phyloP scores from a whole-genome alignment of 2,888 invertebrate species.

The Agrochola macilenta region DNA sequence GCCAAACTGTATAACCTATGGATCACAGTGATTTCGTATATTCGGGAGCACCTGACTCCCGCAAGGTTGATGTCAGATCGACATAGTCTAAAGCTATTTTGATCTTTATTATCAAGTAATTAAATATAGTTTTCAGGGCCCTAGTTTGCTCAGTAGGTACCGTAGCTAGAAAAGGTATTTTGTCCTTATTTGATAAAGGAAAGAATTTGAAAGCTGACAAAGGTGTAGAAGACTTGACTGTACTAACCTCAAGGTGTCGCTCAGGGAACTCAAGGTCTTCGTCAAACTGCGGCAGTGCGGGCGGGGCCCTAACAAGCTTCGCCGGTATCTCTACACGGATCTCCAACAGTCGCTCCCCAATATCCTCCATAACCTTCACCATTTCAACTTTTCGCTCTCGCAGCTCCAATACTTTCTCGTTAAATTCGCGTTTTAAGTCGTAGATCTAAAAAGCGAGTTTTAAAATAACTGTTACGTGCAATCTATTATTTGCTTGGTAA shows the following conservation, averaged over 20 bases:
- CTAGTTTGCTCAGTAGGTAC: background rate
- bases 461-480: background rate
- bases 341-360: conserved; percentile 84
- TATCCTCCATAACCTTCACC: conserved; percentile 78
- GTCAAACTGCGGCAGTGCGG: conserved; percentile 86
- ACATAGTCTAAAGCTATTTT: background rate
- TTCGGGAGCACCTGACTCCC: too few relatives aligned
- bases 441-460: conserved; percentile 75
- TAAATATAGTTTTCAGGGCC: background rate
- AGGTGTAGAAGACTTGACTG: background rate
- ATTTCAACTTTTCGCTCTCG: conserved; percentile 82
- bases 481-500: background rate
- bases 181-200: background rate
- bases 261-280: conserved; percentile 91
- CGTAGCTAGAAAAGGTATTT: background rate
- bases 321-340: conserved; percentile 91
- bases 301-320: conserved; percentile 82
- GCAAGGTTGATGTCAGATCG: background rate
- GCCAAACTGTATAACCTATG: too few relatives aligned
- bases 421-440: conserved; percentile 84
- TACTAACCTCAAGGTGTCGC: conserved; percentile 85
- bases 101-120: background rate
- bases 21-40: too few relatives aligned
- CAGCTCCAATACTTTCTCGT: conserved; percentile 81
- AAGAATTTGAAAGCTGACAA: background rate